Evolutionary conservation across 23 tunicate species (phyloP), one percentile per base, ranked within the genome.

Genomic region (Styela plicata): DNA sequence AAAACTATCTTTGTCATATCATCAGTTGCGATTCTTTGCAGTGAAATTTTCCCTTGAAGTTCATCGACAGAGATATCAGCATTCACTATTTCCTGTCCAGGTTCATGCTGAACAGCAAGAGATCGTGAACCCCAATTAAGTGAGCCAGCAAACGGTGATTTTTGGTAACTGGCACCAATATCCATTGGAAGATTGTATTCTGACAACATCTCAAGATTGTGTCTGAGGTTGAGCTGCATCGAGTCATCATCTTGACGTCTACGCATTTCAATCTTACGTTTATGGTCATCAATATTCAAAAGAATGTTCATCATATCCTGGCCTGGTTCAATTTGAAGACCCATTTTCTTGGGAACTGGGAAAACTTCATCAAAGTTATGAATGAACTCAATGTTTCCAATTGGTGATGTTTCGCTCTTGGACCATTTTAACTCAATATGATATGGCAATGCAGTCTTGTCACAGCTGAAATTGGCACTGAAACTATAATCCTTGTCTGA

Each of bases 201-300:
- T 44, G 57, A 44, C 36, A 71, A 32, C 35, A 27, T 71, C 7
- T 33, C 24, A 33, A 71, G 34, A n/a, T 31, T 71, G 77, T 71
- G 77, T 30, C 34, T 33, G 36, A 71, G 34, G 3, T 32, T 71
- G 77, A 18, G 29, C 36, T 71, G 36, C 24, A 71, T 30, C 36
- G 34, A 27, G 5, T 29, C 77, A 71, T 34, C 77, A 34, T 27
- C 34, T 30, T 31, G 24, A 3, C 24, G 32, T 30, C 35, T 71
- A 7, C 23, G 32, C 34, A 71, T 71, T 71, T 32, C 24, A 21
- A 71, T 31, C 37, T 71, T 34, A 7, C 37, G 23, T 21, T 71
- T 71, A 21, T 32, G 37, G 17, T 71, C 77, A 30, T 32, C 77
- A 32, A 34, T 28, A 16, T 71, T 34, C 36, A 71, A 3, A 71